Conservation (phyloP, 2,888 invertebrate genomes). For the Linyphia triangularis region DNA sequence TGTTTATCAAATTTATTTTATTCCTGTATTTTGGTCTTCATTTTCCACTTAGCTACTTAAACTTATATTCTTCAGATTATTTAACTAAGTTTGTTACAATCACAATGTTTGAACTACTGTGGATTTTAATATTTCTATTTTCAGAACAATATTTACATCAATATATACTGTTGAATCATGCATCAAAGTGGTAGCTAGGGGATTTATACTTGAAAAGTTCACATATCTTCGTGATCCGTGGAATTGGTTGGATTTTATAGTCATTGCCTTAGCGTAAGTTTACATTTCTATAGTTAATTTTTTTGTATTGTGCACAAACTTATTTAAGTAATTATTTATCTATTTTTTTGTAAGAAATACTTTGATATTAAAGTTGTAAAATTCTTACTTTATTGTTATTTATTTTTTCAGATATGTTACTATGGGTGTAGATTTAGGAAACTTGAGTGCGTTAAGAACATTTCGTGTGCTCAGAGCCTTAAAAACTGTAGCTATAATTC, state of each 20-base stretch:
- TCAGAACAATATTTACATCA: slow-evolving; percentile 99
- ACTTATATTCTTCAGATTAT: background rate
- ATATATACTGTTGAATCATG: slow-evolving; percentile 99
- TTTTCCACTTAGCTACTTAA: background rate
- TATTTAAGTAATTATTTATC: background rate
- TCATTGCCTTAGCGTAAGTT: slow-evolving; percentile 96
- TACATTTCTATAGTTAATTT: too few relatives aligned
- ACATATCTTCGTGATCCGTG: slow-evolving; percentile 99
- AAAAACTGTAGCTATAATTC: slow-evolving; percentile 99
- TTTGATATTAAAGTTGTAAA: background rate
- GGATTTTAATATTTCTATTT: background rate
- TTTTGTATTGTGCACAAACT: background rate
- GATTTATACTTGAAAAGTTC: slow-evolving; percentile 99
- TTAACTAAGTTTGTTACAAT: background rate
- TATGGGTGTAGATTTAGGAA: slow-evolving; percentile 98
- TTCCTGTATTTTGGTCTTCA: too few relatives aligned
- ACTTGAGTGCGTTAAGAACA: slow-evolving; percentile 99
- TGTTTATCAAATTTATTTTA: too few relatives aligned
- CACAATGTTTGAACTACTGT: too few relatives aligned
- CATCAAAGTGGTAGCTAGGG: slow-evolving; percentile 99
- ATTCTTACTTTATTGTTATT: too few relatives aligned
- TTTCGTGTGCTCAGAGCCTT: slow-evolving; percentile 99
- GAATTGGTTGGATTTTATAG: slow-evolving; percentile 99
- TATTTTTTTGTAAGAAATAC: background rate
- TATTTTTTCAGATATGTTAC: slow-evolving; percentile 88